Evolutionary conservation across 2,888 invertebrate species (phyloP), one percentile per base, ranked within the genome.

Genomic region (Caenorhabditis panamensis): DNA sequence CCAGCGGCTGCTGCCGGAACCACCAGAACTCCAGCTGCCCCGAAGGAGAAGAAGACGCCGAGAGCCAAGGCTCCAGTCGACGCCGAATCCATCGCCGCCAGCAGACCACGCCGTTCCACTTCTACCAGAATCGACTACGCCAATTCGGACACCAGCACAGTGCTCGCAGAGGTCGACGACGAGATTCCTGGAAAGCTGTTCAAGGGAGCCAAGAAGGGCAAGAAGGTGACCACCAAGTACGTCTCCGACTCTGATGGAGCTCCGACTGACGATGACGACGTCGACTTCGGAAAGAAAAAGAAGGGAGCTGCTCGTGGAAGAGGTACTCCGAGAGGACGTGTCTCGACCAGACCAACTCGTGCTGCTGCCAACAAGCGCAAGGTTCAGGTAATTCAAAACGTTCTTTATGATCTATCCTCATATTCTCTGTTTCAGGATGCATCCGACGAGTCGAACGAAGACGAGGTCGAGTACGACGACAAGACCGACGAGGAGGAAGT

Each of bases 121-220:
- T 80, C 88, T 4, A 83, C 81, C 13, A 72, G 84, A 54, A 78
- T 89, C 58, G 89, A 89, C 75, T 89, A 89, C 67, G 90, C 90
- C 8, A 88, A 89, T 69, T 86, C 87, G 5, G 90, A 90, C 64
- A 87, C 89, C n/a, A 86, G 86, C 62, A 87, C 87, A 13, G 86
- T 85, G 20, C 62, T 88, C 1, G 84, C 85, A 13, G 84, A 85
- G 44, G 87, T 89, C 8, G 90, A 89, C 73, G 90, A 90, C 61
- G 90, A 90, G 69, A 87, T 90, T 62, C 89, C 88, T 13, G 89
- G 89, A 13, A 88, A 87, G n/a, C 76, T 88, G 2, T 86, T 85
- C 83, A 86, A 85, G 75, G 82, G 66, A 59, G 68, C 31, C 44
- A 82, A 20, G 79, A 53, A 54, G 1, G 53, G 63, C n/a, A 72